Conservation (phyloP, 1,140 invertebrate genomes). For the Lasaia peninsularis region DNA sequence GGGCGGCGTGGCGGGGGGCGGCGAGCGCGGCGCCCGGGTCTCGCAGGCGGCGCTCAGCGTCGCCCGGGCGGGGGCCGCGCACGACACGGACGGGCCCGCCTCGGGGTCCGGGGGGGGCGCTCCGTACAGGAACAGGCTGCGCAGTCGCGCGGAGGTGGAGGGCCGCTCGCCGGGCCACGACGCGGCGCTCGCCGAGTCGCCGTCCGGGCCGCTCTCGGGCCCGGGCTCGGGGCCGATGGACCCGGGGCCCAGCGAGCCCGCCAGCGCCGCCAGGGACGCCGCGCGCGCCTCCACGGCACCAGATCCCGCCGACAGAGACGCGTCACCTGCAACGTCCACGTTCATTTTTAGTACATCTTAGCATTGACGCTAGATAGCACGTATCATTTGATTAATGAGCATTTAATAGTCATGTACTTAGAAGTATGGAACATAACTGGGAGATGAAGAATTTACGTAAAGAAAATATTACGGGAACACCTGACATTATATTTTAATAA, state of each 20-base stretch:
- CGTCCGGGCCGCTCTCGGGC: slow-evolving; percentile 54
- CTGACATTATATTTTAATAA: too few species aligned
- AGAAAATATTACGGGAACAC: too few species aligned
- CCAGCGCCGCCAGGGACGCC: slow-evolving; percentile 56
- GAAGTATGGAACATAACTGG: too few species aligned
- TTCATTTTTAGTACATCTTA: too few species aligned
- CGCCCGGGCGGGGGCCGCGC: slow-evolving; percentile 26
- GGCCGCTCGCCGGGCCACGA: slow-evolving; percentile 54
- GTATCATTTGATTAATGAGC: too few species aligned
- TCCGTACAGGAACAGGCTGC: slow-evolving; percentile 58
- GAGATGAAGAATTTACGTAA: too few species aligned
- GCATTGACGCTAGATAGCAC: too few species aligned
- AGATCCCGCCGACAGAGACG: slow-evolving; percentile 50
- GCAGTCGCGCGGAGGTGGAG: slow-evolving; percentile 46
- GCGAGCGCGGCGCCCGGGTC: slow-evolving; percentile 7
- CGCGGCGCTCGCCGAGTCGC: slow-evolving; percentile 40
- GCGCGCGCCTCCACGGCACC: slow-evolving; percentile 49
- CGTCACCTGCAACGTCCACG: slow-evolving; percentile 45
- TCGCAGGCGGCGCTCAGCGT: slow-evolving; percentile 22
- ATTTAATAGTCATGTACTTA: too few species aligned
- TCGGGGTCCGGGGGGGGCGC: slow-evolving; percentile 47
- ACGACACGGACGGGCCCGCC: slow-evolving; percentile 30
- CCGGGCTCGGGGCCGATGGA: slow-evolving; percentile 41
- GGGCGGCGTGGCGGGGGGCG: slow-evolving; percentile 10
- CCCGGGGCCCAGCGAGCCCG: slow-evolving; percentile 55